Base-by-base conservation (phyloP, 2,888 invertebrate genomes). In the Machimus atricapillus region DNA sequence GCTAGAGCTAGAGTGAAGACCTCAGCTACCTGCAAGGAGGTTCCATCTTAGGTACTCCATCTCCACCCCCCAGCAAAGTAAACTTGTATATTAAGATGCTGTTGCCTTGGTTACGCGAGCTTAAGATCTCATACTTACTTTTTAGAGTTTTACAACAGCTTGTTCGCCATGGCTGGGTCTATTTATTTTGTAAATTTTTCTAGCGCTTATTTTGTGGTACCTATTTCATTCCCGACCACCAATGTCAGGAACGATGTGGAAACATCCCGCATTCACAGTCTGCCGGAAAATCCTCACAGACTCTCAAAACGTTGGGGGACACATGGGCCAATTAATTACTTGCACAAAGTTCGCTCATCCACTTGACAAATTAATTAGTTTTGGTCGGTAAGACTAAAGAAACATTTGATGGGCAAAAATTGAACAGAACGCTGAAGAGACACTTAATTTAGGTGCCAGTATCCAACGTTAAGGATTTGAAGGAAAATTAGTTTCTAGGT, bases 361-460 rank as follows among this genome's bases (percentile, higher is more conserved):
- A 81, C 81, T 81, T 56, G 81, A 81, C 81, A 81, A 78, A 81
- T 81, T 81, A 81, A 81, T 81, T 81, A 81, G 56, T 56, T 81
- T 81, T 43, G 31, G n/a, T 31, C 12, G 23, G 27, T 8, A 52
- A 16, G 52, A 52, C 31, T 31, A 81, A 81, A 46, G 46, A 81
- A 81, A 66, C 66, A 27, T 9, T 66, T 66, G 23, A 66, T 66
- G 12, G 23, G 27, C 66, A 19, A 66, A 66, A 66, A 66, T 66
- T 66, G 66, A 66, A 12, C 27, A 9, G 23, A 66, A 66, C 23
- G 19, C 23, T 23, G 66, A 23, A 19, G 66, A 66, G 66, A 66
- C 66, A 66, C 66, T 66, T 66, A 66, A 66, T 66, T 66, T 66
- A 2, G 8, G 12, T 8, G 66, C 52, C 52, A 52, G 52, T 52